Percentiles rank a stretch among this genome's conserved stretches.
phyloP scores from a whole-genome alignment of 2,888 invertebrate species.

The Lithophane ornitopus region DNA sequence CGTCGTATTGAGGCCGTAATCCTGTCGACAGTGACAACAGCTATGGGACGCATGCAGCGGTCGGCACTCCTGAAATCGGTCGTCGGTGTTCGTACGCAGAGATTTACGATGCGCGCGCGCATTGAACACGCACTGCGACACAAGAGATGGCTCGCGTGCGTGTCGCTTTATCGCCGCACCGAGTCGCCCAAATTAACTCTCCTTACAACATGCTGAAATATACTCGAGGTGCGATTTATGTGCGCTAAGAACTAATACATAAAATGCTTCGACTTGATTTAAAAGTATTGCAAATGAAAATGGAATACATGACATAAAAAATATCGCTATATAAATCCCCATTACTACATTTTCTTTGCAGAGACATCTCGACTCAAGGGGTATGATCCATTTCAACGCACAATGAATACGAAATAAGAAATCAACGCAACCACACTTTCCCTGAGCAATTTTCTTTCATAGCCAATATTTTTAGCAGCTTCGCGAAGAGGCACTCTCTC shows the following conservation, averaged over 20 bases:
- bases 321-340: conserved; percentile 47
- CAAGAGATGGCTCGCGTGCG: conserved; percentile 76
- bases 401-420: conserved; percentile 89
- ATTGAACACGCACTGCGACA: conserved; percentile 79
- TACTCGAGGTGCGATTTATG: conserved; percentile 73
- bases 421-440: conserved; percentile 87
- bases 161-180: conserved; percentile 80
- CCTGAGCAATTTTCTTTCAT: conserved; percentile 86
- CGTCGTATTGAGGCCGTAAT: conserved; percentile 55
- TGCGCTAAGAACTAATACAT: conserved; percentile 53
- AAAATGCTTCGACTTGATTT: conserved; percentile 30
- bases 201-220: conserved; percentile 77
- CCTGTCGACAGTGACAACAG: conserved; percentile 59
- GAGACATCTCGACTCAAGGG: conserved; percentile 74
- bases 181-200: conserved; percentile 83
- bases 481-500: conserved; percentile 74
- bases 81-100: conserved; percentile 63
- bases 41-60: conserved; percentile 62
- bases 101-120: conserved; percentile 83
- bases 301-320: conserved; percentile 26
- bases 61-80: conserved; percentile 68
- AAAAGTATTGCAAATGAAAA: conserved; percentile 21
- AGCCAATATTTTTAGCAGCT: conserved; percentile 83
- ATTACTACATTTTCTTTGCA: conserved; percentile 68
- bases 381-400: conserved; percentile 85